phyloP scores from a whole-genome alignment of 2,888 invertebrate species.

The Troilus luridus region DNA sequence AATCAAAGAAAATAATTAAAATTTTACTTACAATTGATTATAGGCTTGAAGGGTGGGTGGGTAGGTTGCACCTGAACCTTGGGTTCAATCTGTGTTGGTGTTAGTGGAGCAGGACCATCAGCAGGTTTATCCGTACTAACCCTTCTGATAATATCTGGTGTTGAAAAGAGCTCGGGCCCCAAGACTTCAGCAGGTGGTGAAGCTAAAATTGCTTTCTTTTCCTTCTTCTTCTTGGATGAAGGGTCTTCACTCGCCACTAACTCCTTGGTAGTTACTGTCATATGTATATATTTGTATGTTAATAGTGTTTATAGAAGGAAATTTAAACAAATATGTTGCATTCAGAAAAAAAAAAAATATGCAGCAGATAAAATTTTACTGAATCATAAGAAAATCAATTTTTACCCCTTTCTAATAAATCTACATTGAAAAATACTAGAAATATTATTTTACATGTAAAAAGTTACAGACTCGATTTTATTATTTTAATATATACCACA shows the following conservation, averaged over 20 bases:
- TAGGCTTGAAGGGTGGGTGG: slow-evolving; percentile 56
- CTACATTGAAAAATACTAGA: background rate
- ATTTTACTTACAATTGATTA: slow-evolving; percentile 37
- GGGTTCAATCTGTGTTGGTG: slow-evolving; percentile 6
- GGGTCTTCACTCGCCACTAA: slow-evolving; percentile 53
- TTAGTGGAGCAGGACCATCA: background rate
- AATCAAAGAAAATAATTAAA: background rate
- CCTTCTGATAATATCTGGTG: slow-evolving; percentile 83
- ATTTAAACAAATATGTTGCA: slow-evolving; percentile 39
- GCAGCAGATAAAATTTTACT: background rate
- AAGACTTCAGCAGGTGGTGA: slow-evolving; percentile 74
- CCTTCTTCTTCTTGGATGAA: slow-evolving; percentile 66
- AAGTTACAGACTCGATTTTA: background rate
- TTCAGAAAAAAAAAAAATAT: background rate
- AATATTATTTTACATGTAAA: background rate
- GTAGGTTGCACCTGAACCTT: slow-evolving; percentile 62
- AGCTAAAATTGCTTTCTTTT: slow-evolving; percentile 69
- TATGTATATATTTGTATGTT: slow-evolving; percentile 52
- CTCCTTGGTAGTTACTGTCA: slow-evolving; percentile 42
- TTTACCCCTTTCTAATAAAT: background rate
- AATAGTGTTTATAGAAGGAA: slow-evolving; percentile 29
- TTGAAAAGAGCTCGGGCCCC: slow-evolving; percentile 80
- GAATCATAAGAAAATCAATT: background rate
- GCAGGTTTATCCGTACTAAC: slow-evolving; percentile 68
- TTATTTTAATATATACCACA: slow-evolving; percentile 21